phyloP scores from a whole-genome alignment of 2,888 invertebrate genomes.

The Tuta absoluta region DNA sequence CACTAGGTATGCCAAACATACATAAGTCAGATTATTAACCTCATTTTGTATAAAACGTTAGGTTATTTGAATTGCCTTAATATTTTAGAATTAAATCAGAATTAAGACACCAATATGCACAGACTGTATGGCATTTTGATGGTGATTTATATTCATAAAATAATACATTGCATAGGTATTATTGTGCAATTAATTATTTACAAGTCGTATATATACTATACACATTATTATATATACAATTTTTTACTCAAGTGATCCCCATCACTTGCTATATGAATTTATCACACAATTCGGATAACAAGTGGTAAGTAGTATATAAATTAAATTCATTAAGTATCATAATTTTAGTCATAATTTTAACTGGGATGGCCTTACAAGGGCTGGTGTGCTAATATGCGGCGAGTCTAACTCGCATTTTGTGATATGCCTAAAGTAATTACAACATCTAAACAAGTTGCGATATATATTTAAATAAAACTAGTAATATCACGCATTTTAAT shows the following conservation, averaged over 20 bases:
- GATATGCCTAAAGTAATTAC: slow-evolving; percentile 45
- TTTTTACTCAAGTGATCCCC: slow-evolving; percentile 45
- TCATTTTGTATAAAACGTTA: slow-evolving; percentile 68
- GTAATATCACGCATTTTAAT: slow-evolving; percentile 27
- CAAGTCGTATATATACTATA: slow-evolving; percentile 22
- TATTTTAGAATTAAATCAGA: slow-evolving; percentile 56
- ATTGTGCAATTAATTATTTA: slow-evolving; percentile 49
- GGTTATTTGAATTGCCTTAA: slow-evolving; percentile 72
- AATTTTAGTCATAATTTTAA: slow-evolving; percentile 20
- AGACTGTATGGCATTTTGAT: slow-evolving; percentile 76
- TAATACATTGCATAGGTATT: slow-evolving; percentile 45
- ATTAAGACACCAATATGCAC: slow-evolving; percentile 68
- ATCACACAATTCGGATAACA: slow-evolving; percentile 21
- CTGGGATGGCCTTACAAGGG: slow-evolving; percentile 31
- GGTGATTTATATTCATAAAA: slow-evolving; percentile 56
- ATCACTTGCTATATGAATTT: slow-evolving; percentile 40
- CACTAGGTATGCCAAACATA: slow-evolving; percentile 63
- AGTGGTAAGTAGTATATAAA: neutral
- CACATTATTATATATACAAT: slow-evolving; percentile 35
- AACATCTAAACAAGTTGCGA: slow-evolving; percentile 14
- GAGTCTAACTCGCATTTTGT: slow-evolving; percentile 65
- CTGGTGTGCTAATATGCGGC: slow-evolving; percentile 39
- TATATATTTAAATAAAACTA: slow-evolving; percentile 2
- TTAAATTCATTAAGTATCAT: slow-evolving; percentile 17
- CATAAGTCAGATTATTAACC: slow-evolving; percentile 65